Evolutionary conservation across 2,888 invertebrate genomes (phyloP).

Genomic region (Pollenia amentaria): DNA sequence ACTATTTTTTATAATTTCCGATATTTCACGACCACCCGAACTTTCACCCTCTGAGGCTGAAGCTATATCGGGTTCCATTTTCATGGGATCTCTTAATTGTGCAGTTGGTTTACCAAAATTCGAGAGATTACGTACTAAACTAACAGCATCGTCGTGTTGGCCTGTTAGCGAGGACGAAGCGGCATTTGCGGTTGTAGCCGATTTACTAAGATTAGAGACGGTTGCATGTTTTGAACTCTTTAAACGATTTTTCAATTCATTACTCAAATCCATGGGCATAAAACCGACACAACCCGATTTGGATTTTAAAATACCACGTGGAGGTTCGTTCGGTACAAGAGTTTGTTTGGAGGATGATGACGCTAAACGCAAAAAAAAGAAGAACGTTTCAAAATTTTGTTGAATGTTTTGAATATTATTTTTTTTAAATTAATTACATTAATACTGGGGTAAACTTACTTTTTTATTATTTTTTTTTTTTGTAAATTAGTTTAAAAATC

Average conservation of each 20-base stretch:
- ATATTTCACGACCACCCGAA: slow-evolving; percentile 85
- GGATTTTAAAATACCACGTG: slow-evolving; percentile 82
- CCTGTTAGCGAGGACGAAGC: slow-evolving; percentile 48
- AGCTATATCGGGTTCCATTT: slow-evolving; percentile 74
- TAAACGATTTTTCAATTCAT: slow-evolving; percentile 83
- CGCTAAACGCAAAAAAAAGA: slow-evolving; percentile 37
- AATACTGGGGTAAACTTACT: slow-evolving; percentile 40
- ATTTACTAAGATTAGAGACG: slow-evolving; percentile 83
- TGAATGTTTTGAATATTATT: not conserved
- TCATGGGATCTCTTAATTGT: slow-evolving; percentile 61
- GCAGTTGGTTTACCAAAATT: slow-evolving; percentile 79
- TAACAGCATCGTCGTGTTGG: slow-evolving; percentile 83
- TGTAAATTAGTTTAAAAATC: slow-evolving; percentile 43
- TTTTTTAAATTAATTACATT: not conserved
- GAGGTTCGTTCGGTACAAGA: slow-evolving; percentile 75
- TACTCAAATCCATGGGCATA: slow-evolving; percentile 83
- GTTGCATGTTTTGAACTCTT: slow-evolving; percentile 83
- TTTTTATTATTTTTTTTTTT: not conserved
- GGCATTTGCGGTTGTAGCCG: slow-evolving; percentile 80
- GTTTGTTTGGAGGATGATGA: slow-evolving; percentile 64
- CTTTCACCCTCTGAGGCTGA: slow-evolving; percentile 85
- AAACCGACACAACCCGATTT: slow-evolving; percentile 81
- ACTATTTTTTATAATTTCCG: slow-evolving; percentile 85
- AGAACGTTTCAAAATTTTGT: not conserved
- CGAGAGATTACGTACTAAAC: slow-evolving; percentile 82